Conservation (phyloP, 2,113 vertebrate genomes). For the Tautogolabrus adspersus region DNA sequence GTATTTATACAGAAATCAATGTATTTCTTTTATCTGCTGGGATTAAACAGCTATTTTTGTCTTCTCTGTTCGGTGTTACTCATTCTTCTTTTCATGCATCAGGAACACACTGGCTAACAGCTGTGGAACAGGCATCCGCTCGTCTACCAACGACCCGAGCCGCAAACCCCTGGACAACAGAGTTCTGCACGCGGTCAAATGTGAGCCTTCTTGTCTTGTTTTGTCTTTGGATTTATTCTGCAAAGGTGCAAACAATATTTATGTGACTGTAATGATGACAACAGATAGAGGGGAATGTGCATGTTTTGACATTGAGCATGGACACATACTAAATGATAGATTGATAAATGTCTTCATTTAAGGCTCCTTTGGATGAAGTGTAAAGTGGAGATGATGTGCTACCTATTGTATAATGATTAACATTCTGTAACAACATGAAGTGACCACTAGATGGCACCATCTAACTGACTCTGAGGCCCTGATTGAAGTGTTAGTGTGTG, state of each 20-base stretch:
- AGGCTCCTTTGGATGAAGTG: not conserved
- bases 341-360: too few species aligned
- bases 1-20: slow-evolving; percentile 52
- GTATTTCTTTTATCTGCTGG: slow-evolving; percentile 1
- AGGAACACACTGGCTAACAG: slow-evolving; percentile 97
- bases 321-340: too few species aligned
- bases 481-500: not conserved
- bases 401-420: not conserved
- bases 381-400: not conserved
- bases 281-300: too few species aligned
- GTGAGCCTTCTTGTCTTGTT: slow-evolving; percentile 80
- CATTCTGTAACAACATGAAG: slow-evolving; percentile 9
- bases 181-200: slow-evolving; percentile 95
- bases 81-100: slow-evolving; percentile 25
- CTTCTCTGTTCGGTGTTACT: slow-evolving; percentile 32
- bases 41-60: slow-evolving; percentile 36
- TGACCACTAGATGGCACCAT: slow-evolving; percentile 52
- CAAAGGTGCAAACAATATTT: too few species aligned
- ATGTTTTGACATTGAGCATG: too few species aligned
- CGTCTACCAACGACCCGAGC: slow-evolving; percentile 93
- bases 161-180: slow-evolving; percentile 95
- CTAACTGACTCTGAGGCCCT: not conserved
- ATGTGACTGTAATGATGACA: too few species aligned
- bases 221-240: not conserved
- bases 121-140: slow-evolving; percentile 95